phyloP scores from a whole-genome alignment of 2,797 vertebrate genomes.

The Poliocrania exsul region DNA sequence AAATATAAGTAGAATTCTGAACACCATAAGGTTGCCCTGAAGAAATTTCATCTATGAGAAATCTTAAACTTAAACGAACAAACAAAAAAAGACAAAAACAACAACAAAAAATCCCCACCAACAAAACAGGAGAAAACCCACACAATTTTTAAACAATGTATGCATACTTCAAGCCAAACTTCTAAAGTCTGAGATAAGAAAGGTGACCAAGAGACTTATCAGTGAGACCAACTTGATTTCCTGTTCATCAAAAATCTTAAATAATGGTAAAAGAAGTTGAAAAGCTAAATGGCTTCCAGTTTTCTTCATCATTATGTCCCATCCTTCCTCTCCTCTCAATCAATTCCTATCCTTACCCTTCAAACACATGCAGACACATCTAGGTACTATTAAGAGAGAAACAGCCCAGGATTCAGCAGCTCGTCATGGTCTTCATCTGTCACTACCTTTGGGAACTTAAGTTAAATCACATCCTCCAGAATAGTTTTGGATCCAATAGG shows the following conservation, averaged over 20 bases:
- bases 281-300: neutral
- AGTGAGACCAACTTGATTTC: neutral
- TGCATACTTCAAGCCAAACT: neutral
- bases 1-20: neutral
- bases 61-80: neutral
- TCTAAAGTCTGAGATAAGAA: neutral
- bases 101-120: accelerated
- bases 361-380: neutral
- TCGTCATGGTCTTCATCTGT: neutral
- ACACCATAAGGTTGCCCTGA: neutral
- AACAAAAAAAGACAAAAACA: neutral
- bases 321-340: neutral
- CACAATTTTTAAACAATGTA: neutral
- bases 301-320: neutral
- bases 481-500: neutral
- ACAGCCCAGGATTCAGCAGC: neutral
- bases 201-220: neutral
- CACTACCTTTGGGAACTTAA: neutral
- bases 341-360: neutral
- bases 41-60: neutral
- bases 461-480: neutral
- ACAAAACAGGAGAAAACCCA: neutral
- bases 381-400: neutral
- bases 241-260: neutral
- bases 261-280: neutral